Evolutionary conservation across 1,140 invertebrate species (phyloP).

Genomic region (Drosophila bifasciata): DNA sequence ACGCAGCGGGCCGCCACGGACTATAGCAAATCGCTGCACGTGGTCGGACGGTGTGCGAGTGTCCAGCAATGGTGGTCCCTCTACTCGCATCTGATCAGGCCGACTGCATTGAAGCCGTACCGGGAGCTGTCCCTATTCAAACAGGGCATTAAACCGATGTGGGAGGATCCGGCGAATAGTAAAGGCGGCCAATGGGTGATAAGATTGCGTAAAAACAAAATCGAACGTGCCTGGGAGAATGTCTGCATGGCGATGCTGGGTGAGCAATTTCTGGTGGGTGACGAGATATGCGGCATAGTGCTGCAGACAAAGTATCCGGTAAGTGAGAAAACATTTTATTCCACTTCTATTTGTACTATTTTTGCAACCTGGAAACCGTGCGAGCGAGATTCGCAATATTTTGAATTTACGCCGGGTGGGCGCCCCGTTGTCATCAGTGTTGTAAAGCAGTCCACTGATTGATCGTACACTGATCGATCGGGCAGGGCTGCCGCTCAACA

Average conservation of each 20-base stretch:
- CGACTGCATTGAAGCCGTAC: constrained; percentile 94
- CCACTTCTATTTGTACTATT: neutral
- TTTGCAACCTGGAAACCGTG: constrained; percentile 38
- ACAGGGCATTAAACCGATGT: constrained; percentile 99
- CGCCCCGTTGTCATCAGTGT: constrained; percentile 9
- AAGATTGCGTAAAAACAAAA: constrained; percentile 96
- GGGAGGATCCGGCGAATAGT: constrained; percentile 98
- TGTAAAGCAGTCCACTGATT: constrained; percentile 9
- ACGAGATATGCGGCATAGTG: constrained; percentile 99
- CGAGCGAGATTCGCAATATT: neutral
- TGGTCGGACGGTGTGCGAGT: constrained; percentile 92
- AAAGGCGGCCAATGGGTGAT: constrained; percentile 99
- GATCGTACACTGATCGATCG: too few relatives aligned
- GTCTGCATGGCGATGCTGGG: constrained; percentile 98
- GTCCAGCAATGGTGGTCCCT: constrained; percentile 99
- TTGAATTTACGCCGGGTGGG: neutral
- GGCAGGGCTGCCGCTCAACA: neutral
- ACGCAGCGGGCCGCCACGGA: constrained; percentile 76
- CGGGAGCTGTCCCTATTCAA: constrained; percentile 99
- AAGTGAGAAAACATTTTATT: constrained; percentile 47
- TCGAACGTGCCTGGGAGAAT: constrained; percentile 99
- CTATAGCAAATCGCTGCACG: constrained; percentile 83
- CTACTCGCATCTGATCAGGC: constrained; percentile 95
- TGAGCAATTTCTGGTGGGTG: constrained; percentile 99
- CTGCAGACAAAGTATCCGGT: constrained; percentile 97